Evolutionary conservation across 2,888 invertebrate species (phyloP).

Genomic region (Chymomyza fuscimana): DNA sequence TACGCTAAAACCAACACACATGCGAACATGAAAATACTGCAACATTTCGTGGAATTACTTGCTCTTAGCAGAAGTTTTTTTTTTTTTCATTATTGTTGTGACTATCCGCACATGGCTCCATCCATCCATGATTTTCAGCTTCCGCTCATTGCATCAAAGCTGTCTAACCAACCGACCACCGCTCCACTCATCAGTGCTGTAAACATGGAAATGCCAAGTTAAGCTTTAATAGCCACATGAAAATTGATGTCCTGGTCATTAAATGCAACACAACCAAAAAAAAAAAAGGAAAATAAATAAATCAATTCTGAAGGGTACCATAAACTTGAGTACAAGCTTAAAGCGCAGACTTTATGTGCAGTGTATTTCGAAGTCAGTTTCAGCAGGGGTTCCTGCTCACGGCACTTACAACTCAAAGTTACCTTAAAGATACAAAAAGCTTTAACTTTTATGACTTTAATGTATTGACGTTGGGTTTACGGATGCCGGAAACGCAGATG

Average conservation of each 20-base stretch:
- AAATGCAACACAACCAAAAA: slow-evolving; percentile 44
- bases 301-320: background rate
- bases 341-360: slow-evolving; percentile 7
- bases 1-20: slow-evolving; percentile 9
- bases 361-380: slow-evolving; percentile 4
- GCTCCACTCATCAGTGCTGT: background rate
- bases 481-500: too few relatives aligned
- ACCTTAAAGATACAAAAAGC: background rate
- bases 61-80: background rate
- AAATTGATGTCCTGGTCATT: slow-evolving; percentile 59
- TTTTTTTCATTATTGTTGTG: slow-evolving; percentile 15
- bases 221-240: slow-evolving; percentile 55
- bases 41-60: slow-evolving; percentile 20
- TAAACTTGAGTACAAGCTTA: slow-evolving; percentile 29
- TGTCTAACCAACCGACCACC: slow-evolving; percentile 20
- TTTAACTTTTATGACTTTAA: background rate
- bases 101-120: slow-evolving; percentile 31
- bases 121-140: slow-evolving; percentile 49
- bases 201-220: slow-evolving; percentile 43
- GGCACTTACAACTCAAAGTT: background rate
- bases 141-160: slow-evolving; percentile 48
- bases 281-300: slow-evolving; percentile 1
- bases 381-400: slow-evolving; percentile 17
- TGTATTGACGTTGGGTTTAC: too few relatives aligned
- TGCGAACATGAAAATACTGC: slow-evolving; percentile 23